Evolutionary conservation across 2,888 invertebrate genomes (phyloP).

Genomic region (Caenorhabditis afra): DNA sequence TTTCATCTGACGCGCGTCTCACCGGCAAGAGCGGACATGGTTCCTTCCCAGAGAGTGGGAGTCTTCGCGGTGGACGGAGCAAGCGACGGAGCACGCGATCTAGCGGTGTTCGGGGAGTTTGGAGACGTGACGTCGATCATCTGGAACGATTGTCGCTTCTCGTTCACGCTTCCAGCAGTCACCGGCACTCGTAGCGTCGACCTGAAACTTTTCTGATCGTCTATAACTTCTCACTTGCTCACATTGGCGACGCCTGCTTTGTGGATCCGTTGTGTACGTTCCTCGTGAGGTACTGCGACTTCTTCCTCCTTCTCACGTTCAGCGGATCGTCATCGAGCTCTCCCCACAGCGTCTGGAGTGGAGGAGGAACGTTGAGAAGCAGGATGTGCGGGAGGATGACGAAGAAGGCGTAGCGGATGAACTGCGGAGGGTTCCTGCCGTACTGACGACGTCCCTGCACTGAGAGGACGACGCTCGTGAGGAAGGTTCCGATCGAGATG

Average conservation of each 20-base stretch:
- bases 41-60: slow-evolving; percentile 69
- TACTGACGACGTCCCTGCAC: slow-evolving; percentile 78
- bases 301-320: slow-evolving; percentile 53
- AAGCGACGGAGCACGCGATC: slow-evolving; percentile 61
- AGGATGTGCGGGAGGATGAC: slow-evolving; percentile 64
- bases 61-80: slow-evolving; percentile 46
- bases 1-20: neutral
- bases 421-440: slow-evolving; percentile 74
- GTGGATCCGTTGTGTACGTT: slow-evolving; percentile 39
- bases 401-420: slow-evolving; percentile 75
- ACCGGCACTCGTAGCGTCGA: slow-evolving; percentile 59
- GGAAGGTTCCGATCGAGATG: slow-evolving; percentile 79
- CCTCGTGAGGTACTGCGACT: slow-evolving; percentile 28
- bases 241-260: slow-evolving; percentile 57
- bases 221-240: neutral
- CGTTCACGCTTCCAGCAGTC: slow-evolving; percentile 38
- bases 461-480: slow-evolving; percentile 77
- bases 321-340: slow-evolving; percentile 72
- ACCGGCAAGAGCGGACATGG: slow-evolving; percentile 68
- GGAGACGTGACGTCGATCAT: slow-evolving; percentile 76
- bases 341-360: slow-evolving; percentile 74
- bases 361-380: slow-evolving; percentile 74
- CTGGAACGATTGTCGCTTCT: slow-evolving; percentile 66
- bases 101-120: slow-evolving; percentile 61
- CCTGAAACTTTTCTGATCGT: slow-evolving; percentile 38